Evolutionary conservation across 2,797 vertebrate species (phyloP).

Genomic region (Sus cebifrons): DNA sequence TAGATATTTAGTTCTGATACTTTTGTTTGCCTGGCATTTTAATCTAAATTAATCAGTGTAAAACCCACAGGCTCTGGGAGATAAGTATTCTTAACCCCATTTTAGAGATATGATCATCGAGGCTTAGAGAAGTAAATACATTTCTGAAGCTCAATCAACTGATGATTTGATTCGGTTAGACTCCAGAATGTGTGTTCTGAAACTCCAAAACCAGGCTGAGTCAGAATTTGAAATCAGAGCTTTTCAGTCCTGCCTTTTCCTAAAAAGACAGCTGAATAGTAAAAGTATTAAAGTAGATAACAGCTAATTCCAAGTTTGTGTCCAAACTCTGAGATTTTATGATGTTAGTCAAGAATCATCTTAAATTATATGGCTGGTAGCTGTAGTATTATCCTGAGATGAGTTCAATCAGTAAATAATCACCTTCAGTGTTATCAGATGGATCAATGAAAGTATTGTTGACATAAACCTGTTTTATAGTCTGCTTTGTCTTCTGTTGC

Average conservation of each 20-base stretch:
- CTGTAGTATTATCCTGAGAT: conserved; percentile 19
- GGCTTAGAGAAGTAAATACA: conserved; percentile 47
- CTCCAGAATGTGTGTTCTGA: conserved; percentile 27
- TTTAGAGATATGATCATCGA: conserved; percentile 59
- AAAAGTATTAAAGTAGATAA: conserved; percentile 48
- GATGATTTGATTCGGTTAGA: conserved; percentile 51
- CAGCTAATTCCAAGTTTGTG: conserved; percentile 71
- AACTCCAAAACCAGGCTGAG: neutral
- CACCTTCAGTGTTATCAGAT: conserved; percentile 35
- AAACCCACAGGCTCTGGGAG: neutral
- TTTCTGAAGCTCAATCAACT: conserved; percentile 31
- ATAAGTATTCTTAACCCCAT: conserved; percentile 56
- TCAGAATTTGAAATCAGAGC: conserved; percentile 58
- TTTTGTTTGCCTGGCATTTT: conserved; percentile 38
- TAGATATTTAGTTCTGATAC: conserved; percentile 53
- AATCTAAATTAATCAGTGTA: conserved; percentile 59
- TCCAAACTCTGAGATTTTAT: conserved; percentile 55
- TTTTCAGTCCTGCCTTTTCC: conserved; percentile 58
- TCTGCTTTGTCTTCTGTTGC: conserved; percentile 16
- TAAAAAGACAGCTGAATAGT: conserved; percentile 51
- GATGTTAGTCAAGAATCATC: conserved; percentile 38
- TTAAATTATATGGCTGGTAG: conserved; percentile 41
- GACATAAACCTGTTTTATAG: conserved; percentile 37
- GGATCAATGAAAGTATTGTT: conserved; percentile 37
- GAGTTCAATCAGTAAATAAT: conserved; percentile 45